A percentile compares a stretch with the other conserved stretches of the same genome.
Conservation (phyloP, 2,113 vertebrate genomes). For the Pollachius pollachius region DNA sequence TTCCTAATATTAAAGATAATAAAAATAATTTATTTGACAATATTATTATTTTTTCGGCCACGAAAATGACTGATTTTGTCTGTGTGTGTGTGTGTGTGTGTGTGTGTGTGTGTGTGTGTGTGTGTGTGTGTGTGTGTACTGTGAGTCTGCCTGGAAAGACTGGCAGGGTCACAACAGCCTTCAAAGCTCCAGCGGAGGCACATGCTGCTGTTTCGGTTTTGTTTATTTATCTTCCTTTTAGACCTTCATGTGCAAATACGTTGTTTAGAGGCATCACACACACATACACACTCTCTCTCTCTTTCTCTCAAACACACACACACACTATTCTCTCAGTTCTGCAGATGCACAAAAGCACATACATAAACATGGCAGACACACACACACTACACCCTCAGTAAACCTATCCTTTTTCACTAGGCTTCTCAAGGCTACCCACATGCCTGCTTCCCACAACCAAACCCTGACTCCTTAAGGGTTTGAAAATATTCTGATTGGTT, state of each 20-base stretch:
- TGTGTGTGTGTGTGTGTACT: too few species aligned
- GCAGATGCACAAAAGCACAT: slow-evolving; percentile 30
- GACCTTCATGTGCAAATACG: slow-evolving; percentile 58
- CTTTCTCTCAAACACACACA: background rate
- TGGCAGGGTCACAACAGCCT: slow-evolving; percentile 47
- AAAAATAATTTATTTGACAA: background rate
- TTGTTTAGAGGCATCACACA: slow-evolving; percentile 36
- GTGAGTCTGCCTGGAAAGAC: slow-evolving; percentile 23
- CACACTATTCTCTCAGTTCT: slow-evolving; percentile 30
- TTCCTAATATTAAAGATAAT: slow-evolving; percentile 65
- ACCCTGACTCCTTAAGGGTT: too few species aligned
- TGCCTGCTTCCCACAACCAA: too few species aligned
- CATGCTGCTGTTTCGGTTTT: slow-evolving; percentile 29
- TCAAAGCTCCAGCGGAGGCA: slow-evolving; percentile 44
- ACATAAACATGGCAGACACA: slow-evolving; percentile 3
- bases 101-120: too few species aligned
- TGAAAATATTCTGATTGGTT: too few species aligned
- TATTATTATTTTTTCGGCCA: too few species aligned
- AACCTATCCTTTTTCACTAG: too few species aligned
- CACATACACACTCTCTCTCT: slow-evolving; percentile 7
- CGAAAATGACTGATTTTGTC: too few species aligned
- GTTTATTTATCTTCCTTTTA: slow-evolving; percentile 14
- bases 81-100: too few species aligned
- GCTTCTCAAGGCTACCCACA: too few species aligned
- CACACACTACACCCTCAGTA: background rate